phyloP scores from a whole-genome alignment of 2,797 vertebrate species.

The Cercopithecus petaurista region DNA sequence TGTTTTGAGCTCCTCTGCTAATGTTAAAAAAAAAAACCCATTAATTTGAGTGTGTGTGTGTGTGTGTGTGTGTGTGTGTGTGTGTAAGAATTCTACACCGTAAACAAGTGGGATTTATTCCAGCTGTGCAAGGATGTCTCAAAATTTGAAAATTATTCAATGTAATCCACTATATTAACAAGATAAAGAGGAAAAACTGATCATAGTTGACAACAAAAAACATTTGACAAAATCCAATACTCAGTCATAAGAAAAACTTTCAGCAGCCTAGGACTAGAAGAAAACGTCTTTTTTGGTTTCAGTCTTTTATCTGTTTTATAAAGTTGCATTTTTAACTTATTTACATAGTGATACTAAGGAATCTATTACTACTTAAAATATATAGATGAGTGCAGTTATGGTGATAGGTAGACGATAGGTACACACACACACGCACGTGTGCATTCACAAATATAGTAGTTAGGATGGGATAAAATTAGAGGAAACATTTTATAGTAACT shows the following conservation, averaged over 20 bases:
- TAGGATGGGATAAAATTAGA: neutral
- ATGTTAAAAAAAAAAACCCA: slow-evolving; percentile 80
- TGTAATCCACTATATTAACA: neutral
- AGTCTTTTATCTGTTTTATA: neutral
- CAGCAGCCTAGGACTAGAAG: no score
- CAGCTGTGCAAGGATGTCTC: neutral
- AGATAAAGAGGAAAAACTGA: neutral
- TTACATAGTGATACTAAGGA: neutral
- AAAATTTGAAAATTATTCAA: neutral
- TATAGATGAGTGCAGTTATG: neutral
- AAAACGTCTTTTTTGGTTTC: no score
- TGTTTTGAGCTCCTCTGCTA: slow-evolving; percentile 76
- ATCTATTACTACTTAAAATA: neutral
- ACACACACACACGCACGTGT: no score
- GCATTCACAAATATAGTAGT: neutral
- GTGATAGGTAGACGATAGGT: neutral
- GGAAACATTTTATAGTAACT: neutral
- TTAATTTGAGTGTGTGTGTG: slow-evolving; percentile 50
- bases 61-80: no score
- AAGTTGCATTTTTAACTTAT: neutral
- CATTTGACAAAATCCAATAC: neutral
- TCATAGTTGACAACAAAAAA: neutral
- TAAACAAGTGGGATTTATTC: neutral
- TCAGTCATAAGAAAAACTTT: neutral
- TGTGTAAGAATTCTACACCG: no score